Base-by-base conservation (phyloP, 2,113 vertebrate genomes). In the Chaetorhynchus papuensis region DNA sequence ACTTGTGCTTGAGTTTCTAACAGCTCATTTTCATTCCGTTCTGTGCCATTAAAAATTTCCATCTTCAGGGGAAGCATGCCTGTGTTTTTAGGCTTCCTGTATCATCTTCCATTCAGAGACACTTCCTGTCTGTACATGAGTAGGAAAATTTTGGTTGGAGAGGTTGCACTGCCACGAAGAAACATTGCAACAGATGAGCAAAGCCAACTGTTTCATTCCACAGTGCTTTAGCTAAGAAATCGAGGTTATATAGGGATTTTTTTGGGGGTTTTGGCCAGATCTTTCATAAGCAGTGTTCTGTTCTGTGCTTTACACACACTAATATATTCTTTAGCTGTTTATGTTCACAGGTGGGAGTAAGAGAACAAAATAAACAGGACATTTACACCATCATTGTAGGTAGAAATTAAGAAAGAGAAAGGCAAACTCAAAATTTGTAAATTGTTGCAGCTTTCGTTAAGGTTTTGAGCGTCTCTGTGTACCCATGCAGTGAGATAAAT, bases 1-100 rank as follows among this genome's bases (percentile, higher is more conserved):
- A 78, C 92, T 95, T 90, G 72, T 93, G 33, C 72, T 89, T 86
- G 54, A 90, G 24, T 94, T 97, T 93, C 64, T 93, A 69, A 41
- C 86, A 91, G 80, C 68, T 87, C 47, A 70, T 96, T 86, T 93
- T 83, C 35, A n/a, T 97, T 83, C 45, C 45, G 13, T 42, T 90
- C 30, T 11, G 20, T 77, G 39, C 66, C 54, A 50, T 86, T 83
- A 90, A 86, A 86, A 54, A 30, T 76, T 92, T 61, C 71, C 45
- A 45, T 93, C 35, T 68, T 92, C 54, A 42, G 54, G 17, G 54
- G 54, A 65, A 72, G 50, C 31, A 69, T 0, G 3, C 47, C 50
- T 88, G 30, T 72, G 66, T 57, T 92, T 94, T 90, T 45, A 69
- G 35, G 28, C 31, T 94, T 95, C 79, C 88, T 76, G 37, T 86